Conservation (phyloP, 2,888 invertebrate genomes). For the Drosophila colorata region DNA sequence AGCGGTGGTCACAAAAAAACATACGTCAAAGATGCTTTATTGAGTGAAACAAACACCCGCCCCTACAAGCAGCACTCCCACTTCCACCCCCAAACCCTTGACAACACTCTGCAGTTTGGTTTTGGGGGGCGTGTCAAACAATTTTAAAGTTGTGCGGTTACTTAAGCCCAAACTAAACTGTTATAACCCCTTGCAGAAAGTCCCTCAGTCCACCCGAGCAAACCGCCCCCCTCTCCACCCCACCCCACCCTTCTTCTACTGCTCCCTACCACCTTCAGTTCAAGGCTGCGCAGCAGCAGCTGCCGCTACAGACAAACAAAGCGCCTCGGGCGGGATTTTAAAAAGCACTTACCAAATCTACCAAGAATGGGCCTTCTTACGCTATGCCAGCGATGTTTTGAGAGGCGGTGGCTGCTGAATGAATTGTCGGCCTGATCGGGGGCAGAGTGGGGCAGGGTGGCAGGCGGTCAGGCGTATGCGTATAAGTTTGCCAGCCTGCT, state of each 20-base stretch:
- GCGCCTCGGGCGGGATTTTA: conserved; percentile 73
- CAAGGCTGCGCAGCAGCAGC: conserved; percentile 49
- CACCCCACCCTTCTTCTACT: neutral
- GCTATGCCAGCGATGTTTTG: neutral
- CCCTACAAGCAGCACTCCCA: neutral
- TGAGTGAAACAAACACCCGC: conserved; percentile 71
- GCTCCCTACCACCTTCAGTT: conserved; percentile 7
- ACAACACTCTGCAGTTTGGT: neutral
- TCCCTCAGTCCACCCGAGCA: too few relatives aligned
- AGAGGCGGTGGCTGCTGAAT: too few relatives aligned
- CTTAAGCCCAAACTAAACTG: conserved; percentile 52
- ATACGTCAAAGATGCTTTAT: conserved; percentile 78
- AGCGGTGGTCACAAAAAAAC: conserved; percentile 30
- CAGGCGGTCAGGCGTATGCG: conserved; percentile 14
- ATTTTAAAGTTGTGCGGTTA: conserved; percentile 79
- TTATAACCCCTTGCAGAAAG: conserved; percentile 24
- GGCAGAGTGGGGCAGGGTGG: neutral
- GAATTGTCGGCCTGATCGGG: neutral
- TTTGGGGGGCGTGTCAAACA: conserved; percentile 56
- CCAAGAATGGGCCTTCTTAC: conserved; percentile 31
- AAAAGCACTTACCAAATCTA: conserved; percentile 76
- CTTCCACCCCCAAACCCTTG: neutral
- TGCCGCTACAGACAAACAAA: conserved; percentile 74
- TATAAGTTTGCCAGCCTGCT: conserved; percentile 39
- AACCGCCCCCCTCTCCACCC: neutral